Base-by-base conservation (phyloP, 2,888 invertebrate species). In the Spisula subtruncata region DNA sequence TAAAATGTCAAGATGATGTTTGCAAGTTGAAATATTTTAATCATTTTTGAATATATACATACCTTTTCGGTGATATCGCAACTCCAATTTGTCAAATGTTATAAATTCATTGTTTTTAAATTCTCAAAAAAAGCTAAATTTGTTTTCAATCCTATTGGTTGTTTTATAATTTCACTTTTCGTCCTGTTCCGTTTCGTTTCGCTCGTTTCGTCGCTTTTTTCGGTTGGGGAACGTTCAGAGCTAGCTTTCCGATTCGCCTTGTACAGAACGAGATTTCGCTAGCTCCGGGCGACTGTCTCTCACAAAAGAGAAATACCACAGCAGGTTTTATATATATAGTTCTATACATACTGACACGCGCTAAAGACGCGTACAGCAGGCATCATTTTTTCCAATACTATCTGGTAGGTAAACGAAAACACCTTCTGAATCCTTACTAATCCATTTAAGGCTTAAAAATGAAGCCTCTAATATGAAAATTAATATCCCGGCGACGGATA, bases 351-450 rank as follows among this genome's bases (percentile, higher is more conserved):
- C 60, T 66, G 60, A 66, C 60, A n/a, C 6, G n/a, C 60, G 60
- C 25, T 10, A 25, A 25, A 25, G 60, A 25, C 25, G 25, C 25
- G n/a, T n/a, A 66, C 2, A 25, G 60, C 10, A 66, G 10, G n/a
- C n/a, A 25, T 25, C 8, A n/a, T 35, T 75, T 75, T 75, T 75
- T 75, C 75, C 75, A 75, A 75, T 75, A 75, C 41, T 41, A 41
- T 8, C 35, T 60, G 20, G 60, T 60, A 60, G 60, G 75, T 75
- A 75, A 16, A 66, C 32, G 32, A 75, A 75, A 75, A 75, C 35
- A 25, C 60, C 60, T 60, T 25, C 6, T 35, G 75, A 75, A 32
- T 32, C 75, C 75, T 5, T 32, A 66, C 8, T n/a, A 66, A 66
- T 66, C 60, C 60, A 2, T 25, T 51, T 25, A 75, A 75, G 35